Percentiles rank a stretch among this genome's conserved stretches.
Evolutionary conservation across 1,140 invertebrate genomes (phyloP).

Genomic region (Akabosia matsudoensis): DNA sequence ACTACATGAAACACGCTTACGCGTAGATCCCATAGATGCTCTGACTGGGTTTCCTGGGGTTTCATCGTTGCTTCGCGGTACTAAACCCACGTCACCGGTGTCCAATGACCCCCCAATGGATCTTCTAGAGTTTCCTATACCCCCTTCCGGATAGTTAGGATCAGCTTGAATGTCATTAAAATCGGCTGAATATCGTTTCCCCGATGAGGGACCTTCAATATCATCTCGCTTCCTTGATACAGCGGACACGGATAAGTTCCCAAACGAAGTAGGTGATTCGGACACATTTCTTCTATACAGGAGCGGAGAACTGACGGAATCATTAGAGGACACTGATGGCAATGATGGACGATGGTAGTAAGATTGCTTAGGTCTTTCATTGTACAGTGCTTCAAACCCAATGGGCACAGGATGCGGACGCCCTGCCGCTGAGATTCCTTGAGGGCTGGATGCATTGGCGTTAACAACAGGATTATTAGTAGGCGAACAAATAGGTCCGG

Average conservation of each 20-base stretch:
- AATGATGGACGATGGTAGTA: neutral
- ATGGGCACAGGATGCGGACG: slow-evolving; percentile 18
- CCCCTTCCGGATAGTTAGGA: neutral
- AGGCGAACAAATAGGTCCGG: neutral
- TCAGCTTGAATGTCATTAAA: neutral
- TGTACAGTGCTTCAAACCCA: slow-evolving; percentile 29
- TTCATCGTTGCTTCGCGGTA: no score
- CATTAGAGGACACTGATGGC: neutral
- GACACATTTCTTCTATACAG: neutral
- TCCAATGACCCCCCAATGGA: neutral
- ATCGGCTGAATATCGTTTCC: slow-evolving; percentile 36
- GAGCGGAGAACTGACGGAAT: neutral
- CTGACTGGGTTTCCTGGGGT: no score
- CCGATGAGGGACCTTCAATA: neutral
- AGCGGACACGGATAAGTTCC: slow-evolving; percentile 23
- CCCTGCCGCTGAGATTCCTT: slow-evolving; percentile 20
- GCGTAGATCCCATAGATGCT: no score
- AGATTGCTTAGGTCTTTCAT: neutral
- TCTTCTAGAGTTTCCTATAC: neutral
- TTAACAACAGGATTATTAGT: slow-evolving; percentile 3
- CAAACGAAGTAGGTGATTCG: slow-evolving; percentile 1
- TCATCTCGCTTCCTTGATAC: slow-evolving; percentile 29
- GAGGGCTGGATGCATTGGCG: neutral
- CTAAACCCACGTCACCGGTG: neutral
- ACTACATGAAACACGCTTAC: no score